These are phyloP conservation scores for Athene cunicularia DNA, from an alignment of 2,113 vertebrate genomes.

Conservation along the genomic window DNA sequence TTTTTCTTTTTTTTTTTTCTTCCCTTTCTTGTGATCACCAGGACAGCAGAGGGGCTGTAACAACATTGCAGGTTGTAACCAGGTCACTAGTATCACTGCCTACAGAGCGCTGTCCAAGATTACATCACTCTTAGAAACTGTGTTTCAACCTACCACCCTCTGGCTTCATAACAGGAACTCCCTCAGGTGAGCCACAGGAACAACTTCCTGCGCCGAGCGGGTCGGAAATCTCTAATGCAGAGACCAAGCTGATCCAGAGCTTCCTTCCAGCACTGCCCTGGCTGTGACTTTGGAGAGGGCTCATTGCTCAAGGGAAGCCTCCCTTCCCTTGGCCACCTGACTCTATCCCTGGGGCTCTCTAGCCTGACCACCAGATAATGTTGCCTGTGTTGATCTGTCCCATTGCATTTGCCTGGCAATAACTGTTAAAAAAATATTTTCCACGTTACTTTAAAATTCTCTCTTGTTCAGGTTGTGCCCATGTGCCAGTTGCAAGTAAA, in stretches of 20 bases:
- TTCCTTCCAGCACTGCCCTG: slow-evolving; percentile 80
- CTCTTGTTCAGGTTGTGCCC: background rate
- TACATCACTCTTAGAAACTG: slow-evolving; percentile 77
- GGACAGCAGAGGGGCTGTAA: slow-evolving; percentile 72
- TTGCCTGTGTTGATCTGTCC: background rate
- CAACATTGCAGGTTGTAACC: slow-evolving; percentile 69
- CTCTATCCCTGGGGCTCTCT: background rate
- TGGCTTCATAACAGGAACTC: slow-evolving; percentile 82
- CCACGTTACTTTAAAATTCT: background rate
- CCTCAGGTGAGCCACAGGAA: slow-evolving; percentile 79
- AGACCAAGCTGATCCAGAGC: slow-evolving; percentile 34
- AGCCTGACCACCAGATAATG: background rate
- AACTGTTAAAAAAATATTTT: background rate
- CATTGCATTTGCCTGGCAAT: background rate
- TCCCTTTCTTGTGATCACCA: slow-evolving; percentile 70
- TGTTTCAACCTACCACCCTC: slow-evolving; percentile 57
- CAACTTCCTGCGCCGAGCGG: slow-evolving; percentile 71
- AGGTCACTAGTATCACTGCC: slow-evolving; percentile 78
- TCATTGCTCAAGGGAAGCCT: slow-evolving; percentile 14
- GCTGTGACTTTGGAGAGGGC: slow-evolving; percentile 53
- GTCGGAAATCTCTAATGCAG: slow-evolving; percentile 75
- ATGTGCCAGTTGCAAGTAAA: background rate
- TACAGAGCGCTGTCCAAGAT: slow-evolving; percentile 56
- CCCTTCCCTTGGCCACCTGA: slow-evolving; percentile 22
- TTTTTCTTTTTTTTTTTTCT: background rate